Evolutionary conservation across 2,113 vertebrate genomes (phyloP).

Genomic region (Taxidea taxus): DNA sequence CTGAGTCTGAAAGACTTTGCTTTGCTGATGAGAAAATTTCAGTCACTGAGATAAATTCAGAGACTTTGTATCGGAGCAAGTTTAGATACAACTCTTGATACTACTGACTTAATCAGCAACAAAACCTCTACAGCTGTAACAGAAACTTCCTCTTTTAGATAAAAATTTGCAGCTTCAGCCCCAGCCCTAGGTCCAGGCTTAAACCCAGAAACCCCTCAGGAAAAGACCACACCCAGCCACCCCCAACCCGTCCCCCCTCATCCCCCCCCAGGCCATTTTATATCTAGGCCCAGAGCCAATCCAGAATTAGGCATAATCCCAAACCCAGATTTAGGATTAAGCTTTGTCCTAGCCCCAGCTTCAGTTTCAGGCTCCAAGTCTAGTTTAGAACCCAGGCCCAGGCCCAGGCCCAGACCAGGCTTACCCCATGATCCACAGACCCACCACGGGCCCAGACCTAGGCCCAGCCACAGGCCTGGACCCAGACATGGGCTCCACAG

Average conservation of each 20-base stretch:
- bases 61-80: neutral
- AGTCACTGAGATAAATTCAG: neutral
- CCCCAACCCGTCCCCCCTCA: fast-evolving
- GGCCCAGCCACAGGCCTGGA: neutral
- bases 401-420: neutral
- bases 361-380: neutral
- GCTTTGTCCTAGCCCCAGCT: neutral
- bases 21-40: neutral
- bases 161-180: neutral
- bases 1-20: neutral
- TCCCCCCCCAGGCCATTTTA: neutral
- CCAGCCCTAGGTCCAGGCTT: neutral
- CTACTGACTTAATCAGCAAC: neutral
- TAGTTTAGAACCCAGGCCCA: neutral
- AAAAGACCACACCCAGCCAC: neutral
- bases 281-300: neutral
- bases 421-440: neutral
- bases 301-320: neutral
- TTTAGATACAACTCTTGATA: neutral
- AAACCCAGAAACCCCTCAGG: neutral
- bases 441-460: neutral
- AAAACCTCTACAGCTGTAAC: neutral
- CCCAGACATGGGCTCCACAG: no score
- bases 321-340: neutral
- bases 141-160: neutral